These are phyloP conservation scores for Ennomos quercinarius DNA, from an alignment of 2,888 invertebrate species.

Conservation along the genomic window DNA sequence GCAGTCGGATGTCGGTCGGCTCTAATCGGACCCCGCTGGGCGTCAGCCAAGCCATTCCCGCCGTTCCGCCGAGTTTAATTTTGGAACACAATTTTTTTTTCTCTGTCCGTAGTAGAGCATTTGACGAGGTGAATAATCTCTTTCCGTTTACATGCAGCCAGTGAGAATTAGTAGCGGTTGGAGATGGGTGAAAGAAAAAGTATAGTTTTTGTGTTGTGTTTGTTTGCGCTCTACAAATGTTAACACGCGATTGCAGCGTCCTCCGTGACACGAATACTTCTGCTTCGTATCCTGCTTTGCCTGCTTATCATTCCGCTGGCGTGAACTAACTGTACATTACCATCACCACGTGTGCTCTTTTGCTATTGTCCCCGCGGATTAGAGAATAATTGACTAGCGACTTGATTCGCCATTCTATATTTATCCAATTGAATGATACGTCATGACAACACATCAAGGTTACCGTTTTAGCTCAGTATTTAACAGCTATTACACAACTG, in stretches of 20 bases:
- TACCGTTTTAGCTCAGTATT: conserved; percentile 10
- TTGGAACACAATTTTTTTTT: conserved; percentile 80
- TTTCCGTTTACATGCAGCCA: conserved; percentile 49
- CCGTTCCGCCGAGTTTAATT: conserved; percentile 77
- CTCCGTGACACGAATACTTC: conserved; percentile 68
- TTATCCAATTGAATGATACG: conserved; percentile 31
- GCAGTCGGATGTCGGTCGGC: conserved; percentile 65
- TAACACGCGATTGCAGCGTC: conserved; percentile 50
- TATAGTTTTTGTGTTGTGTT: conserved; percentile 10
- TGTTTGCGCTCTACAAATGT: conserved; percentile 41
- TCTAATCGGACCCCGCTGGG: conserved; percentile 71
- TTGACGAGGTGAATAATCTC: conserved; percentile 82
- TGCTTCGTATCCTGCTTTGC: conserved; percentile 63
- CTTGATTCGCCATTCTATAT: conserved; percentile 30
- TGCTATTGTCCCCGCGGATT: conserved; percentile 44
- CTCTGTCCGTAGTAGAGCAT: conserved; percentile 64
- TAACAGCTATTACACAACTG: conserved; percentile 9
- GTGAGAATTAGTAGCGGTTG: conserved; percentile 15
- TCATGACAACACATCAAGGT: conserved; percentile 20
- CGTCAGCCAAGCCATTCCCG: conserved; percentile 79
- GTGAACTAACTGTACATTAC: conserved; percentile 68
- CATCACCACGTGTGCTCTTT: conserved; percentile 53
- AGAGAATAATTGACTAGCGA: conserved; percentile 35
- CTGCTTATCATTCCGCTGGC: conserved; percentile 66
- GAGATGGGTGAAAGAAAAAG: conserved; percentile 16